Evolutionary conservation across 2,797 vertebrate genomes (phyloP), one percentile per base, ranked within the genome.

Genomic region (Pseudomugil gertrudae): DNA sequence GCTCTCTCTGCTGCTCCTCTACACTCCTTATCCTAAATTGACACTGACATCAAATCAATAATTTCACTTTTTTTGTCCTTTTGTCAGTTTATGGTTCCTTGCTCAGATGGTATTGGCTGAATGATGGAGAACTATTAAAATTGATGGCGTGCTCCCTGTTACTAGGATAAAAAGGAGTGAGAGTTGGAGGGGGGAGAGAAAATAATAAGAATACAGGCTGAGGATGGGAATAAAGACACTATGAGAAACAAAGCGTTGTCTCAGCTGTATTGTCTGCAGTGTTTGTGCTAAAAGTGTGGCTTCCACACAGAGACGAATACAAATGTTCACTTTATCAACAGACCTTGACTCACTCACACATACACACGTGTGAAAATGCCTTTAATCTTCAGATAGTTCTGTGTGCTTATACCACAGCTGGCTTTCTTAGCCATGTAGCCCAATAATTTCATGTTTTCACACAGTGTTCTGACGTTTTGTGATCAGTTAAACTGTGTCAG

Each of bases 31-130:
- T 69, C 79, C 78, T 93, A 91, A 93, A n/a, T 86, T 84, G 79
- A 78, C 40, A 66, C 58, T 89, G 91, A 91, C 92, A 92, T 77
- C 66, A 86, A 92, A 93, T 94, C 91, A 89, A 92, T 93, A 81
- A 71, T 80, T 90, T 85, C 74, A 67, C 72, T 68, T 87, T 81
- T 85, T 81, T 81, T 84, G 76, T 85, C 78, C 74, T 78, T 83
- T 88, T 88, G 79, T 83, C 58, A 77, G 71, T 77, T 88, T 79
- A 79, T 21, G 72, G 72, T 79, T 83, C 66, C 76, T 58, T 66
- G 83, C 79, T 88, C 69, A 4, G 45, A 58, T 69, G 57, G 67
- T 75, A 82, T 83, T 67, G 83, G 79, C 45, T 9, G 33, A 47
- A 50, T 3, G 19, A 67, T 36, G 32, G 63, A 78, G 68, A 67